These are phyloP conservation scores for Lasioglossum lativentre DNA, from an alignment of 2,888 invertebrate genomes.

Conservation along the genomic window DNA sequence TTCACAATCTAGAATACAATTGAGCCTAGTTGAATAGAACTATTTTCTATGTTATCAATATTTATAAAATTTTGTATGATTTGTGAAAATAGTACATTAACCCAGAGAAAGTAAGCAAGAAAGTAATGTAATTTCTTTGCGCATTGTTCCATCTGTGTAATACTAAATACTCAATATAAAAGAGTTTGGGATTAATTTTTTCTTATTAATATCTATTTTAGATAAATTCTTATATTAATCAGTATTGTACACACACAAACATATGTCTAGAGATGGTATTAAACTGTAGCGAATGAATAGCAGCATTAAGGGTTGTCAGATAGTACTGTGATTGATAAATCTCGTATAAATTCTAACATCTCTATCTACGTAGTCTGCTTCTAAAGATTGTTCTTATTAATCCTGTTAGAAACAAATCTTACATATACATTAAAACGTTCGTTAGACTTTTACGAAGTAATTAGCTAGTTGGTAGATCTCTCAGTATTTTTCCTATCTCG, in stretches of 20 bases:
- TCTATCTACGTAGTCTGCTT: background rate
- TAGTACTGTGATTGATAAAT: slow-evolving; percentile 31
- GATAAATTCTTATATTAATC: background rate
- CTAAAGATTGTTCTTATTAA: background rate
- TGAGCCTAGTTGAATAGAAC: too few relatives aligned
- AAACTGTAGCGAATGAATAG: background rate
- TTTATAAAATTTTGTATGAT: background rate
- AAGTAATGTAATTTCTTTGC: background rate
- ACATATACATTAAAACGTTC: background rate
- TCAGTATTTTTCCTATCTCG: background rate
- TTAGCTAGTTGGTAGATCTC: background rate
- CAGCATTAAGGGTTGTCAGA: background rate
- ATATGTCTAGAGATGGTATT: background rate
- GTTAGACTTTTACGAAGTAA: background rate
- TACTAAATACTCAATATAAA: background rate
- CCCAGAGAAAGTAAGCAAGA: background rate
- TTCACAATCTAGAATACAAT: too few relatives aligned
- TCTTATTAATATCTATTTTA: background rate
- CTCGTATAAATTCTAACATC: background rate
- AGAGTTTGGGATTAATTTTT: background rate
- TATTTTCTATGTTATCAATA: background rate
- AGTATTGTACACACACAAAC: background rate
- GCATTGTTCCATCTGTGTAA: background rate
- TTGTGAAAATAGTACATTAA: background rate
- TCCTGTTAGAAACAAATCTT: background rate